Evolutionary conservation across 92 coral and sea anemone species (phyloP), one percentile per base, ranked within the genome.

Genomic region (Porites lobata): DNA sequence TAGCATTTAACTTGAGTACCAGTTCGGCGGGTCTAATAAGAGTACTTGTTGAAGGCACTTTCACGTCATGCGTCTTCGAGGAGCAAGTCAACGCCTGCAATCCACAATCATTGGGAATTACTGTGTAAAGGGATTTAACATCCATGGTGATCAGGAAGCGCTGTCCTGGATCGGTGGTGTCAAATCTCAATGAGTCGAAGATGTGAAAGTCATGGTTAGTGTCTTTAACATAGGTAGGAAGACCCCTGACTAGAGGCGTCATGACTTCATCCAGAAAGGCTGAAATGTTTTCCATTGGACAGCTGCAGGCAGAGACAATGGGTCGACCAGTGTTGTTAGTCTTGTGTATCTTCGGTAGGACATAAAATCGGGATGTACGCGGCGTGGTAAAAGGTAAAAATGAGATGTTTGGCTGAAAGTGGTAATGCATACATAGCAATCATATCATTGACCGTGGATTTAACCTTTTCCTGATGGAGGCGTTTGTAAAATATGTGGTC

Each of bases 281-380:
- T 6, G 85, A 18, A 26, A 65, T 80, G 69, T 65, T 43, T 56
- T 80, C 73, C 15, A 76, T 80, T n/a, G 85, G 77, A 19, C 72
- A 65, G 52, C 51, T 43, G 50, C 56, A 59, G 18, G 85, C 69
- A 13, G 73, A 65, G 6, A 80, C 85, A 62, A 80, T 62, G 8
- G 85, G 85, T 22, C 59, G 50, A 12, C 85, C 85, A 8, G 85
- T 53, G 24, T 65, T 80, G 38, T 65, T 69, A 32, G 43, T 32
- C 5, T 32, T 32, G 43, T 32, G 43, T 32, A 32, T 32, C 43
- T 32, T 32, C 43, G 43, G 43, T 32, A 32, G 43, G 43, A 32
- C 3, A 32, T 32, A 32, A 32, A 32, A 32, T 2, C 43, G 59
- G 57, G 69, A 70, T 8, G 53, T 70, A n/a, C 17, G 53, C 6